Evolutionary conservation across 2,113 vertebrate genomes (phyloP).

Genomic region (Sitta europaea): DNA sequence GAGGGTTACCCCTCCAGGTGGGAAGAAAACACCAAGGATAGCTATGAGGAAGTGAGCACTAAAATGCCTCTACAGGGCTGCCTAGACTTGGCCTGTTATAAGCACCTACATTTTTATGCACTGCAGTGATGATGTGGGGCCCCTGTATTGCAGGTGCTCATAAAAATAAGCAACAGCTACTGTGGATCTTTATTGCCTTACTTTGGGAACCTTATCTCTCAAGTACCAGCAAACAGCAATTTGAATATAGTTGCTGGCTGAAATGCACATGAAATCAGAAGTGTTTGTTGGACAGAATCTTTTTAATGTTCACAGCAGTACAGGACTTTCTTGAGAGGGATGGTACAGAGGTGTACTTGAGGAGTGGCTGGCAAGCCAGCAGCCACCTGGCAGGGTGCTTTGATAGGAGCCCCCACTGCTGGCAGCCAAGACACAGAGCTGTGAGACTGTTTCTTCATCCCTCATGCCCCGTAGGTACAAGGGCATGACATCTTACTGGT

Average conservation of each 20-base stretch:
- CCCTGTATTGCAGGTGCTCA: background rate
- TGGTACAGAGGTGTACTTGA: background rate
- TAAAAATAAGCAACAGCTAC: background rate
- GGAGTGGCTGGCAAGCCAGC: fast-evolving
- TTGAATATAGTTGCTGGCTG: background rate
- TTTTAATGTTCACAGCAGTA: background rate
- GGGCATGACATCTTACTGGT: background rate
- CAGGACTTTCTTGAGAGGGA: background rate
- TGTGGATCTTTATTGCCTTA: conserved; percentile 12
- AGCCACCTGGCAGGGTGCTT: background rate
- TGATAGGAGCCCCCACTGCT: background rate
- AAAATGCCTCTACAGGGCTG: background rate
- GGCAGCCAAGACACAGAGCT: background rate
- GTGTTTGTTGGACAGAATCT: background rate
- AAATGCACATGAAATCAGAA: background rate
- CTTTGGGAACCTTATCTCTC: conserved; percentile 1
- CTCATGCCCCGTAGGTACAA: fast-evolving
- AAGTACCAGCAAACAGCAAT: background rate
- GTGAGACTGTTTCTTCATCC: background rate
- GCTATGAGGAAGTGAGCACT: background rate
- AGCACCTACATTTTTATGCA: background rate
- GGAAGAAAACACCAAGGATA: background rate
- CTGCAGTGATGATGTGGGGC: background rate
- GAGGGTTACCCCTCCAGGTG: background rate
- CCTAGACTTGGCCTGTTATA: background rate